Evolutionary conservation across 2,113 vertebrate genomes (phyloP).

Genomic region (Vidua macroura): DNA sequence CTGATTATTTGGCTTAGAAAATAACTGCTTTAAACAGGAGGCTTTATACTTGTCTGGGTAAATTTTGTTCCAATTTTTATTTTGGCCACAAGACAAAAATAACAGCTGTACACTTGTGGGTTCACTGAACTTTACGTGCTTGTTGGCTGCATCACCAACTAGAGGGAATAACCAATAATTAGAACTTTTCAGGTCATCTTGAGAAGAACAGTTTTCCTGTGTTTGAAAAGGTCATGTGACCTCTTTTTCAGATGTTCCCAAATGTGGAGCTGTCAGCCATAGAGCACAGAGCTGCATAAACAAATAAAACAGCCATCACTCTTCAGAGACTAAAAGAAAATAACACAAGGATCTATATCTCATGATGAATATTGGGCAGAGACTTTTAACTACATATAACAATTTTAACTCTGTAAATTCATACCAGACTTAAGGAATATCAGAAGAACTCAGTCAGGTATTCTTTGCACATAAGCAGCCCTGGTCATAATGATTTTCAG

Average conservation of each 20-base stretch:
- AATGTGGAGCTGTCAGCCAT: conserved; percentile 52
- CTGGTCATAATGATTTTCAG: conserved; percentile 64
- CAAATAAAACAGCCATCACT: background rate
- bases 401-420: conserved; percentile 2
- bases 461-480: conserved; percentile 22
- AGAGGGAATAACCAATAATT: conserved; percentile 90
- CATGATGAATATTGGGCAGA: background rate
- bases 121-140: conserved; percentile 87
- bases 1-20: conserved; percentile 74
- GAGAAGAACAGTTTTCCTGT: conserved; percentile 75
- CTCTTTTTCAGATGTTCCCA: conserved; percentile 64
- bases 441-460: background rate
- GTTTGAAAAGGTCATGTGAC: conserved; percentile 72
- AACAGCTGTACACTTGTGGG: conserved; percentile 90
- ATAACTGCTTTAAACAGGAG: conserved; percentile 72
- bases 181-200: conserved; percentile 89
- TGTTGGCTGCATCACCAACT: conserved; percentile 80
- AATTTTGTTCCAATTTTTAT: conserved; percentile 82
- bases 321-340: background rate
- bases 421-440: background rate
- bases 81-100: conserved; percentile 93
- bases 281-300: background rate
- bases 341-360: background rate
- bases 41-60: conserved; percentile 77
- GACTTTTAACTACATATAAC: background rate